A percentile compares a stretch with the other conserved stretches of the same genome.
phyloP scores from a whole-genome alignment of 64 coral and sea anemone species.

The Stylophora pistillata region DNA sequence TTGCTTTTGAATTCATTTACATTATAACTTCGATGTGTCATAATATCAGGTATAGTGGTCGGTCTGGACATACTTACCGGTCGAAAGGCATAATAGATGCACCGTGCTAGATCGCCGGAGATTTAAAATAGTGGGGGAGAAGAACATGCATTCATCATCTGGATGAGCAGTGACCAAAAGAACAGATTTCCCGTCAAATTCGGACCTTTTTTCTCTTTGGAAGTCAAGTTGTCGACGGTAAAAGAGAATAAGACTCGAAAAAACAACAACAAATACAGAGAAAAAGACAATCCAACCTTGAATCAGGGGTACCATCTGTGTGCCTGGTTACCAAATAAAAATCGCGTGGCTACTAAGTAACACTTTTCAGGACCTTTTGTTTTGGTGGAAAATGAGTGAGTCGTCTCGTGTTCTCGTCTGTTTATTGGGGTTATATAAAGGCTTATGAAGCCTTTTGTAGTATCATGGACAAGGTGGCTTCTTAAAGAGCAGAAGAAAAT shows the following conservation, averaged over 20 bases:
- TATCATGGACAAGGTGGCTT: neutral
- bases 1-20: too few species aligned
- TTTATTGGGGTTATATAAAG: neutral
- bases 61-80: constrained; percentile 45
- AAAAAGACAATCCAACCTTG: neutral
- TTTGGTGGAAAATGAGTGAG: neutral
- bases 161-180: constrained; percentile 90
- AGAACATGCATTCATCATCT: constrained; percentile 99
- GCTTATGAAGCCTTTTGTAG: neutral
- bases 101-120: constrained; percentile 41
- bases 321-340: constrained; percentile 11
- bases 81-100: constrained; percentile 81
- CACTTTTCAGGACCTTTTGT: neutral
- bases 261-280: constrained; percentile 10
- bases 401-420: neutral
- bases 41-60: neutral
- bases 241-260: neutral
- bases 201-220: neutral
- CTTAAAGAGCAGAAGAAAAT: neutral
- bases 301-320: neutral
- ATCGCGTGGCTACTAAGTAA: constrained; percentile 30
- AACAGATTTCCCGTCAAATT: constrained; percentile 52
- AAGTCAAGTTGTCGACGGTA: neutral
- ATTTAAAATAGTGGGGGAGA: constrained; percentile 79
- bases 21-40: too few species aligned